Evolutionary conservation across 2,888 invertebrate species (phyloP).

Genomic region (Leptogaster cylindrica): DNA sequence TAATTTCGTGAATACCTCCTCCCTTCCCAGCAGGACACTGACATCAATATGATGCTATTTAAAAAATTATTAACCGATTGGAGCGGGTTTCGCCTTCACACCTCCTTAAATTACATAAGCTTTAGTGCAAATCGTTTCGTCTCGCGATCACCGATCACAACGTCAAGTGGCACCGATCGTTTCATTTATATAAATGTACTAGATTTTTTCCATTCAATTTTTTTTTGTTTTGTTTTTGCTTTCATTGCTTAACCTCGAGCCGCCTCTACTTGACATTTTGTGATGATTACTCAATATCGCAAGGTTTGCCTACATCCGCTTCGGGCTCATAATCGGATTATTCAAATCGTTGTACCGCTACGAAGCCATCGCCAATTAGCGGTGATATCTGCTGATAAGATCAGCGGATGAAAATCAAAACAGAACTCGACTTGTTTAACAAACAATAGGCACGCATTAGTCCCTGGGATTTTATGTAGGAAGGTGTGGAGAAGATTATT

Average conservation of each 20-base stretch:
- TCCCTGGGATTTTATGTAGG: no score
- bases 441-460: no score
- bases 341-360: neutral
- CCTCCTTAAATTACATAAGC: constrained; percentile 32
- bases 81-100: neutral
- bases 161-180: no score
- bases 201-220: neutral
- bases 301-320: constrained; percentile 23
- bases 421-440: no score
- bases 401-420: neutral
- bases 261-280: constrained; percentile 34
- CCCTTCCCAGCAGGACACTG: neutral
- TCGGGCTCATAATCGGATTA: constrained; percentile 25
- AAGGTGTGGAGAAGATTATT: no score
- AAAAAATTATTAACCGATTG: constrained; percentile 7
- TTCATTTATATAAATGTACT: no score
- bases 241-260: constrained; percentile 29
- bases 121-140: constrained; percentile 22
- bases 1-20: no score
- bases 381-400: constrained; percentile 5
- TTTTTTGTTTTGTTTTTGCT: neutral
- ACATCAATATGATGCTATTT: constrained; percentile 6
- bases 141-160: no score
- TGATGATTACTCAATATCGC: constrained; percentile 24
- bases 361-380: constrained; percentile 17